These are phyloP conservation scores for Hycleus phaleratus DNA, from an alignment of 1,140 invertebrate genomes.

Conservation along the genomic window DNA sequence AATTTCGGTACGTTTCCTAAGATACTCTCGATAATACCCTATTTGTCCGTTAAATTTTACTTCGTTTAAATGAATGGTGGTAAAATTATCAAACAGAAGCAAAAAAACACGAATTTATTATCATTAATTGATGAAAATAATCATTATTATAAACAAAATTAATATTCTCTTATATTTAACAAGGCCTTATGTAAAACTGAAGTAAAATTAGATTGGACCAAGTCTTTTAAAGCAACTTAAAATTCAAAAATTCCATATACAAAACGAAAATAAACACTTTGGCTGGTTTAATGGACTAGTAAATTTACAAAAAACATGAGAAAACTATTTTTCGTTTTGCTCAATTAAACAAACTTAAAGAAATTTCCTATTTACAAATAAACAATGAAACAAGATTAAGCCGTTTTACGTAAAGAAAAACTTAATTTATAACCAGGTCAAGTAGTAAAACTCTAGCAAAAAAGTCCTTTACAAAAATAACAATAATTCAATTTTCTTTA, in stretches of 20 bases:
- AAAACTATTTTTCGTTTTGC: background rate
- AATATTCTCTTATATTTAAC: conserved; percentile 7
- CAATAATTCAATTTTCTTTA: conserved; percentile 9
- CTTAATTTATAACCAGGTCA: background rate
- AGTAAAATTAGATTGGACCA: conserved; percentile 1
- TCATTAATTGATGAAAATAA: background rate
- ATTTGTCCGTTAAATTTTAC: conserved; percentile 30
- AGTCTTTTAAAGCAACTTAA: conserved; percentile 11
- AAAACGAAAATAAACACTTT: conserved; percentile 29
- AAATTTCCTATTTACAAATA: conserved; percentile 10
- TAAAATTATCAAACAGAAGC: conserved; percentile 1
- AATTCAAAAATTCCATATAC: background rate
- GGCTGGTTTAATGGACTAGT: conserved; percentile 40
- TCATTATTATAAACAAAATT: conserved; percentile 6
- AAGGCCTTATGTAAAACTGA: background rate
- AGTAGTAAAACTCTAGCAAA: conserved; percentile 9
- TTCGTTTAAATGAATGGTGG: too few species aligned
- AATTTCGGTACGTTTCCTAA: background rate
- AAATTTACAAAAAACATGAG: conserved; percentile 4
- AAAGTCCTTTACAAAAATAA: conserved; percentile 24
- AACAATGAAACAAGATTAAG: conserved; percentile 12
- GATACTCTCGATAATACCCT: conserved; percentile 30
- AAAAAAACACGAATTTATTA: conserved; percentile 16
- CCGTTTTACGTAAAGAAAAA: background rate
- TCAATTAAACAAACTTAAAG: background rate